These are phyloP conservation scores for Ornithorhynchus anatinus DNA, from an alignment of 2,113 vertebrate species.

Conservation along the genomic window DNA sequence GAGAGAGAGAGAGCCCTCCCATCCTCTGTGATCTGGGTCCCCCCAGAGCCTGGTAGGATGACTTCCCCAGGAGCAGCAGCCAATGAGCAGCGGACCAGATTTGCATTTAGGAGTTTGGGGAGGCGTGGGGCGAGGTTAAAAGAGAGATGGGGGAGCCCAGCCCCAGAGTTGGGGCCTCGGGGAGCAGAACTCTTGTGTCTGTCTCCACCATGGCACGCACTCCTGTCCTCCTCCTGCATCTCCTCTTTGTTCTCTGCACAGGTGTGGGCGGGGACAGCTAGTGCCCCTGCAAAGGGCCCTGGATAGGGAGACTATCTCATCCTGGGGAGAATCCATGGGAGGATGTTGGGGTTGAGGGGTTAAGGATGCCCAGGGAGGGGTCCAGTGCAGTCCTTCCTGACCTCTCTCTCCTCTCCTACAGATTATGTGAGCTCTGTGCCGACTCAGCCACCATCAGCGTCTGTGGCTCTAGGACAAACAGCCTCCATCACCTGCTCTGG, in stretches of 20 bases:
- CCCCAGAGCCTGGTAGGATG: no score
- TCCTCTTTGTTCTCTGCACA: neutral
- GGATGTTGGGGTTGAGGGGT: neutral
- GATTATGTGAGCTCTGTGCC: neutral
- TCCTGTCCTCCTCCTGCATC: no score
- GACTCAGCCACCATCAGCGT: rapidly evolving
- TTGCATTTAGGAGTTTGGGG: no score
- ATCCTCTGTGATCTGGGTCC: no score
- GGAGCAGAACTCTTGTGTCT: rapidly evolving
- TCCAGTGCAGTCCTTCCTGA: rapidly evolving
- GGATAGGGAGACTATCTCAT: no score
- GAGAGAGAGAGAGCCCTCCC: no score
- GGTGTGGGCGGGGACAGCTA: neutral
- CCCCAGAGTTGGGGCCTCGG: rapidly evolving
- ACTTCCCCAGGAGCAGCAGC: no score
- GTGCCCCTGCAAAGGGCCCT: no score
- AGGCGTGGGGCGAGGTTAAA: no score
- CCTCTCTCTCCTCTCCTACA: neutral
- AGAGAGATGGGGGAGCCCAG: no score
- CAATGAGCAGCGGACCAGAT: no score
- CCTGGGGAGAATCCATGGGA: no score
- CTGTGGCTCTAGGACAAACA: rapidly evolving
- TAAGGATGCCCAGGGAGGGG: rapidly evolving
- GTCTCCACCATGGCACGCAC: rapidly evolving
- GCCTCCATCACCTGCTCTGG: neutral